Conservation (phyloP, 2,888 invertebrate species). For the Xanthia togata region DNA sequence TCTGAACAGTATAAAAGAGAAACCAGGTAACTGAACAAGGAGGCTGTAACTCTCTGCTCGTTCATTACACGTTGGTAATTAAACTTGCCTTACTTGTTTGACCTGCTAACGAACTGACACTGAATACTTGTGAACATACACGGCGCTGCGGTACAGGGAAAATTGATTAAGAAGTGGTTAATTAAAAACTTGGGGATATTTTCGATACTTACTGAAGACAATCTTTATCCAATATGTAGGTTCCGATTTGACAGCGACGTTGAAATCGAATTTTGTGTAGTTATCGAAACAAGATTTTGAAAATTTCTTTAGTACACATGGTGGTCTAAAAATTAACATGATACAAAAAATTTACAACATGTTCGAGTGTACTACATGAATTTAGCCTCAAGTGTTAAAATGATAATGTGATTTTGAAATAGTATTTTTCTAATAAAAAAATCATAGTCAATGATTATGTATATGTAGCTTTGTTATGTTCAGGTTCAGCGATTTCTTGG, state of each 20-base stretch:
- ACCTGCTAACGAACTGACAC: conserved; percentile 72
- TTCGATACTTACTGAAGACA: not conserved
- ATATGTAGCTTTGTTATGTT: not conserved
- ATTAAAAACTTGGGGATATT: not conserved
- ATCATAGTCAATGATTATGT: not conserved
- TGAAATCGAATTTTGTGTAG: not conserved
- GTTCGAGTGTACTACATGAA: not conserved
- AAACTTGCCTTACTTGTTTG: conserved; percentile 71
- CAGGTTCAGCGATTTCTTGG: too few relatives aligned
- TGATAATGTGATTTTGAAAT: not conserved
- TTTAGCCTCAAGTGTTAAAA: not conserved
- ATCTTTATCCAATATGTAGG: not conserved
- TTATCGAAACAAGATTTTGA: not conserved
- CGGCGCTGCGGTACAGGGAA: not conserved
- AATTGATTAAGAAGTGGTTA: conserved; percentile 5
- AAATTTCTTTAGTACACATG: not conserved
- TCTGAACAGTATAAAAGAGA: conserved; percentile 15
- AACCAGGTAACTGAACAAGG: conserved; percentile 15
- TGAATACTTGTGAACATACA: conserved; percentile 25
- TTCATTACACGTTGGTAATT: conserved; percentile 67
- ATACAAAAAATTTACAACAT: not conserved
- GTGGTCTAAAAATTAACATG: too few relatives aligned
- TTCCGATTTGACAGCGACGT: not conserved
- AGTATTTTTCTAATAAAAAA: not conserved
- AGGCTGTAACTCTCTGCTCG: conserved; percentile 21